Evolutionary conservation across 2,113 vertebrate species (phyloP).

Genomic region (Dunckerocampus dactyliophorus): DNA sequence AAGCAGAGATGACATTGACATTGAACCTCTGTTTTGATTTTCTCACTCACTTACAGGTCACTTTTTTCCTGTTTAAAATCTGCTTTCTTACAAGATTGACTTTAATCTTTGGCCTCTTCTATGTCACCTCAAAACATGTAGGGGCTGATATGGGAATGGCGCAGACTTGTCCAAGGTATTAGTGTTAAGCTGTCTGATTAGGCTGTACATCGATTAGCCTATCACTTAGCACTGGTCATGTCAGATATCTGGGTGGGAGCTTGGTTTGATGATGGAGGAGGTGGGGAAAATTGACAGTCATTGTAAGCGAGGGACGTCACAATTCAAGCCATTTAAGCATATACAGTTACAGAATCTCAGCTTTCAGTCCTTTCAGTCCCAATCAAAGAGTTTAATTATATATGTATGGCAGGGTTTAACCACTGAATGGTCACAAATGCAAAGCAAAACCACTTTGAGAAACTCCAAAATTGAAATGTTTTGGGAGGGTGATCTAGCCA

Average conservation of each 20-base stretch:
- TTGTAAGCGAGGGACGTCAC: conserved; percentile 30
- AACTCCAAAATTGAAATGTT: too few relatives aligned
- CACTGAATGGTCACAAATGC: too few relatives aligned
- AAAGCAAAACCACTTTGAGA: too few relatives aligned
- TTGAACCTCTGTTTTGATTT: not conserved
- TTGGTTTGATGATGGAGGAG: conserved; percentile 3
- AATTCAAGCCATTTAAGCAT: conserved; percentile 2
- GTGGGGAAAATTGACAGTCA: conserved; percentile 20
- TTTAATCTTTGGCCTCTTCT: conserved; percentile 71
- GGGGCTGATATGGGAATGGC: conserved; percentile 78
- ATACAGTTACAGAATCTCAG: not conserved
- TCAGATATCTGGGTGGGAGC: conserved; percentile 22
- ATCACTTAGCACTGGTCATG: conserved; percentile 65
- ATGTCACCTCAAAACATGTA: conserved; percentile 71
- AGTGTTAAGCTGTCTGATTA: conserved; percentile 78
- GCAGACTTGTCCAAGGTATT: conserved; percentile 76
- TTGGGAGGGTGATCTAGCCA: too few relatives aligned
- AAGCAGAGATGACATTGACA: not conserved
- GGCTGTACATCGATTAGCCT: conserved; percentile 72
- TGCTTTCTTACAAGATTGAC: conserved; percentile 63
- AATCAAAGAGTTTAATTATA: not conserved
- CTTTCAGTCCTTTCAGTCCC: not conserved
- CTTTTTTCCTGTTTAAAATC: conserved; percentile 1
- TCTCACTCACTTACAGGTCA: not conserved
- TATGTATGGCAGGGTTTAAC: too few relatives aligned